A percentile compares a stretch with the other conserved stretches of the same genome.
These are phyloP conservation scores for Ferdinandea cuprea DNA, from an alignment of 2,888 invertebrate species.

Conservation along the genomic window DNA sequence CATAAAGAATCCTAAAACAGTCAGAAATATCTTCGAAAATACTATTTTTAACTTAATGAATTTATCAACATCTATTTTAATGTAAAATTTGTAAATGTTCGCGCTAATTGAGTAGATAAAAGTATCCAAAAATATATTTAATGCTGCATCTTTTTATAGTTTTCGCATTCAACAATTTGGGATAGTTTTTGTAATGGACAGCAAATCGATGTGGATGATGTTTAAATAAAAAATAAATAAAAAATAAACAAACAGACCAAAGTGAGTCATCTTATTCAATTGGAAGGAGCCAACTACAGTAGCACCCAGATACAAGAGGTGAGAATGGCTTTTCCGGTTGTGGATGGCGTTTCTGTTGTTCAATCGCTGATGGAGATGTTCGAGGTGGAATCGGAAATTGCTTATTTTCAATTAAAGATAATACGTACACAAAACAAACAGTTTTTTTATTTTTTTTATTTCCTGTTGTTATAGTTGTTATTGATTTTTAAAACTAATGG, in stretches of 20 bases:
- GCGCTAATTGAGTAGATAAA: background rate
- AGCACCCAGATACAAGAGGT: background rate
- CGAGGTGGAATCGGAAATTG: background rate
- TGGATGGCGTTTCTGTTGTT: background rate
- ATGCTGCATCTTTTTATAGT: background rate
- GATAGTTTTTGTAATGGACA: too few relatives aligned
- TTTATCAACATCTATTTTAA: constrained; percentile 18
- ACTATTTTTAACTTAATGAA: constrained; percentile 10
- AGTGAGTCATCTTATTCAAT: background rate
- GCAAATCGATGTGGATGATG: background rate
- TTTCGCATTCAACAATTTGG: background rate
- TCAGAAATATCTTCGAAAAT: background rate
- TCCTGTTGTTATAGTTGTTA: constrained; percentile 12
- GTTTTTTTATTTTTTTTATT: too few relatives aligned
- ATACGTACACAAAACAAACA: background rate
- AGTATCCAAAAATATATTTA: background rate
- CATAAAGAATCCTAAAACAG: too few relatives aligned
- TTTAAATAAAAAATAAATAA: background rate
- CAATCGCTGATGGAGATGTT: background rate
- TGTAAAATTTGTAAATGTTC: too few relatives aligned
- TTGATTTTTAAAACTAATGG: constrained; percentile 12
- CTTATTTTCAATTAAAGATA: constrained; percentile 2
- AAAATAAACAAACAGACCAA: background rate
- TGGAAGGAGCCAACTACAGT: background rate
- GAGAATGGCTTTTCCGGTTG: background rate